Evolutionary conservation across 2,888 invertebrate genomes (phyloP).

Genomic region (Mythimna loreyi): DNA sequence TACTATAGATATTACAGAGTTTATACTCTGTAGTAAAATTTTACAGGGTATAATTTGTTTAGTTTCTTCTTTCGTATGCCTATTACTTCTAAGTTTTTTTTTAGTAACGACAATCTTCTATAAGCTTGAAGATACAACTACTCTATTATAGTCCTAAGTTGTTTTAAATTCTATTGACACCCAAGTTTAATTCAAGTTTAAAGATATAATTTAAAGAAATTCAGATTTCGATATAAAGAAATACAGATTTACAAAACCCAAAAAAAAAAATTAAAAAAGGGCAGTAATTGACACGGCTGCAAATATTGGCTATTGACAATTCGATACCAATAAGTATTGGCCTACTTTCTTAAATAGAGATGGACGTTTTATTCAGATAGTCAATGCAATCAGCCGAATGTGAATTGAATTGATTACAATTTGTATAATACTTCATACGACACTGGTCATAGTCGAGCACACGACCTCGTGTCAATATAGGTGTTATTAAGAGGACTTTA

Average conservation of each 20-base stretch:
- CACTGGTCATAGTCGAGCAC: conserved; percentile 15
- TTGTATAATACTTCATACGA: conserved; percentile 28
- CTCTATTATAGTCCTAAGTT: background rate
- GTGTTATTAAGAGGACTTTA: conserved; percentile 20
- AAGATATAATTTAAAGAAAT: too few relatives aligned
- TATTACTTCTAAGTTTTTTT: background rate
- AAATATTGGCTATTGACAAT: conserved; percentile 8
- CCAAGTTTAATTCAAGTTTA: too few relatives aligned
- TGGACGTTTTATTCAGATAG: conserved; percentile 39
- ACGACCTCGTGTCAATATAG: conserved; percentile 40
- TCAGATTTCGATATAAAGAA: background rate
- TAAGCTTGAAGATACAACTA: background rate
- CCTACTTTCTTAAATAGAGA: conserved; percentile 37
- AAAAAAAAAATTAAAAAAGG: background rate
- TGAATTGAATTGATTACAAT: conserved; percentile 57
- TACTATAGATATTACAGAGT: too few relatives aligned
- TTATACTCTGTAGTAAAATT: too few relatives aligned
- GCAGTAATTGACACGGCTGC: background rate
- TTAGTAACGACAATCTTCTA: background rate
- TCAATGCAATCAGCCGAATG: conserved; percentile 52
- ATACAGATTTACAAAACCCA: too few relatives aligned
- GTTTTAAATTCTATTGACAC: too few relatives aligned
- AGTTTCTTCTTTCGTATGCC: too few relatives aligned
- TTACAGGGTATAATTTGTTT: too few relatives aligned
- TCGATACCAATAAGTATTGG: conserved; percentile 25